Base-by-base conservation (phyloP, 1,140 invertebrate species). In the Araneus ventricosus region DNA sequence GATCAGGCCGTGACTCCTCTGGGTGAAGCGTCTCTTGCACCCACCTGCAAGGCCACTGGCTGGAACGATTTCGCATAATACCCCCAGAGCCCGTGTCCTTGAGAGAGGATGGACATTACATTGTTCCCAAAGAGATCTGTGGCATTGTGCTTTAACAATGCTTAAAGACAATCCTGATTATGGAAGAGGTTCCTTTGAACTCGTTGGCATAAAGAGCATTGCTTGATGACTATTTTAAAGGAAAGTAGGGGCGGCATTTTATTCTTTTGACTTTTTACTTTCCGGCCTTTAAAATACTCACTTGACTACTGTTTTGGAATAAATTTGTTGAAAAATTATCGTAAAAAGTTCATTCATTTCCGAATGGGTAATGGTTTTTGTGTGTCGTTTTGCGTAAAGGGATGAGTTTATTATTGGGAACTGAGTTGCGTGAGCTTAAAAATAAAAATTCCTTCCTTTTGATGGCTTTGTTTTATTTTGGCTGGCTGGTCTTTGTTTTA, bases 41-140 rank as follows among this genome's bases (percentile, higher is more conserved):
- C 85, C 85, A 61, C 85, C 41, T 27, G 59, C 45, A 91, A 91
- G 89, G 89, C 57, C 79, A 84, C 24, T 52, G 34, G 45, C 57
- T 91, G 89, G 89, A 91, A 84, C 89, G 57, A 39, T 39, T 91
- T 91, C 84, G 59, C 88, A 90, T 79, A 39, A 41, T 37, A 41
- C 67, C 67, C 27, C 63, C 45, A 27, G 14, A 67, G 63, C n/a
- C 63, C 63, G 45, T 91, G 89, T 82, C 89, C 89, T 91, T 91
- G 89, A 91, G 79, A 91, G 84, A 91, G 34, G 79, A 84, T n/a
- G 70, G 70, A 41, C 79, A 24, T n/a, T 84, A 91, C 89, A 84
- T 84, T 91, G 89, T 91, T n/a, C 57, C 70, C 88, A 59, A 27
- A 45, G 37, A 84, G 57, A 24, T 63, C 57, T 89, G 14, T 61